Evolutionary conservation across 2,797 vertebrate genomes (phyloP).

Genomic region (Petrocephalus sullivani): DNA sequence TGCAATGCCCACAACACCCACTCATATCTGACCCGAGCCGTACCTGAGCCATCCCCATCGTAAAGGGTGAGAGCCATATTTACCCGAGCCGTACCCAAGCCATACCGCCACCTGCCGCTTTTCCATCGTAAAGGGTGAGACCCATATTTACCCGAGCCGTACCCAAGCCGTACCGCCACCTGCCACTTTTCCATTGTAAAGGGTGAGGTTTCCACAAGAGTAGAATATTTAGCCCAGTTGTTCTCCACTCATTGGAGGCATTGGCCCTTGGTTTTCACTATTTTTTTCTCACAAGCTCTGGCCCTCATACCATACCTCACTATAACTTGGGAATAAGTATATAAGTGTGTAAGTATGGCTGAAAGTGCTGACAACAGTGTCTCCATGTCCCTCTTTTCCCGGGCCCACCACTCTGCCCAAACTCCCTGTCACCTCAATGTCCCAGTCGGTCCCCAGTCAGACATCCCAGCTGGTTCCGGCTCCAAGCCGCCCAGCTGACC

Average conservation of each 20-base stretch:
- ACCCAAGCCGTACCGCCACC: too few species aligned
- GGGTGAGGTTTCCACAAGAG: background rate
- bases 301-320: background rate
- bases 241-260: background rate
- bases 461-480: background rate
- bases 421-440: background rate
- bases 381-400: background rate
- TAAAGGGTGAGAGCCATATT: too few species aligned
- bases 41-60: too few species aligned
- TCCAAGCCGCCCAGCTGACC: background rate
- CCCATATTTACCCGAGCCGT: too few species aligned
- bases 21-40: too few species aligned
- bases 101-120: too few species aligned
- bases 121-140: too few species aligned
- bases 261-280: background rate
- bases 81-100: too few species aligned
- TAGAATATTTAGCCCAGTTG: background rate
- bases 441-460: background rate
- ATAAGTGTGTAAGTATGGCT: background rate
- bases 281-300: background rate
- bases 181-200: too few species aligned
- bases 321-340: background rate
- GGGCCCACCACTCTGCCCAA: background rate
- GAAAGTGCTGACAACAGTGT: background rate
- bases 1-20: background rate